Evolutionary conservation across 2,113 vertebrate species (phyloP).

Genomic region (Brachyhypopomus occidentalis): DNA sequence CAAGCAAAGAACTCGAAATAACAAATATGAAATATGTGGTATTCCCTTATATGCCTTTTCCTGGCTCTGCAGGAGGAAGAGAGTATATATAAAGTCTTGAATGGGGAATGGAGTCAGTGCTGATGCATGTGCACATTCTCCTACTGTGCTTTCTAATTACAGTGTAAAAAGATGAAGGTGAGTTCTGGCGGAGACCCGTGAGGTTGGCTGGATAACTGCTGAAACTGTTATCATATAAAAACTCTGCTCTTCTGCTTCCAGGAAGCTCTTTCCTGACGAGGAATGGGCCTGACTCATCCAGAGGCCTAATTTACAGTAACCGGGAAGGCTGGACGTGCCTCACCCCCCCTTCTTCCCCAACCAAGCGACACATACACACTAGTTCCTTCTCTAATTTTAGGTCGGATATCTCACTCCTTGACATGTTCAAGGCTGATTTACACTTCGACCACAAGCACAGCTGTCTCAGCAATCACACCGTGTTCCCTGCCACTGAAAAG

Average conservation of each 20-base stretch:
- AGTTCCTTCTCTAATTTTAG: constrained; percentile 76
- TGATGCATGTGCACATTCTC: constrained; percentile 69
- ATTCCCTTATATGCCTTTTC: constrained; percentile 9
- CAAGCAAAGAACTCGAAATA: background rate
- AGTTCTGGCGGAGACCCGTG: constrained; percentile 62
- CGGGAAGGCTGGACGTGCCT: constrained; percentile 68
- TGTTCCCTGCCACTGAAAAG: constrained; percentile 74
- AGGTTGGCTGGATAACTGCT: constrained; percentile 57
- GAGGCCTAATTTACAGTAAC: constrained; percentile 76
- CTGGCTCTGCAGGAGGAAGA: constrained; percentile 18
- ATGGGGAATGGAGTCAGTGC: constrained; percentile 56
- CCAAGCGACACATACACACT: constrained; percentile 54
- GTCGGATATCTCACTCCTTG: constrained; percentile 74
- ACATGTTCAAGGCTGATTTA: constrained; percentile 77
- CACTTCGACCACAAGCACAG: constrained; percentile 76
- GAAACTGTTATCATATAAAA: constrained; percentile 80
- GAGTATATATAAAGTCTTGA: constrained; percentile 52
- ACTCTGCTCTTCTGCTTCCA: constrained; percentile 79
- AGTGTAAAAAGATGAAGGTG: constrained; percentile 64
- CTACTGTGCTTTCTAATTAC: constrained; percentile 69
- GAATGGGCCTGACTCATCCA: constrained; percentile 68
- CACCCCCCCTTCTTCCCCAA: constrained; percentile 64
- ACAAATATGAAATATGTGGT: constrained; percentile 7
- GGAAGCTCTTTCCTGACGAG: constrained; percentile 75
- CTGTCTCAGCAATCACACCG: constrained; percentile 70